Evolutionary conservation across 1,140 invertebrate species (phyloP).

Genomic region (Dufourea novaeangliae): DNA sequence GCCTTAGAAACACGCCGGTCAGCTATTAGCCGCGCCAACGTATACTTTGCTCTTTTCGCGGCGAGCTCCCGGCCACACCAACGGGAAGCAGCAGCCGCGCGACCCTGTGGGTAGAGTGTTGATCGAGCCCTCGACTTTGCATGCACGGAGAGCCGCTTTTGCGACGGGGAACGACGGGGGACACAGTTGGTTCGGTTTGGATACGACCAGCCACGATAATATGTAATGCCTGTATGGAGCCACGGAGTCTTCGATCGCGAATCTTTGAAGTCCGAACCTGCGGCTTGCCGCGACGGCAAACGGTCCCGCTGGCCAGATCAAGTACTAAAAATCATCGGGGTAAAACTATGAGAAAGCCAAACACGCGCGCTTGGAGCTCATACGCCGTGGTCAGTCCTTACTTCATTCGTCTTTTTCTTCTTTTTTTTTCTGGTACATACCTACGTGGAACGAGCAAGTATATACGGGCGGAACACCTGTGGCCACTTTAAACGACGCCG

Average conservation of each 20-base stretch:
- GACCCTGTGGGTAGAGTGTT: constrained; percentile 64
- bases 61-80: constrained; percentile 38
- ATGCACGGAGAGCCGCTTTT: constrained; percentile 64
- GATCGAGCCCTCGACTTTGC: constrained; percentile 73
- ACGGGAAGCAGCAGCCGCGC: constrained; percentile 46
- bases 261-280: constrained; percentile 71
- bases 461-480: constrained; percentile 62
- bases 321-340: constrained; percentile 63
- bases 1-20: background rate
- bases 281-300: constrained; percentile 52
- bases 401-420: background rate
- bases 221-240: constrained; percentile 73
- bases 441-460: constrained; percentile 24
- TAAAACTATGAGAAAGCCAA: constrained; percentile 75
- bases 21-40: constrained; percentile 59
- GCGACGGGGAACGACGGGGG: constrained; percentile 52
- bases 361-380: constrained; percentile 43
- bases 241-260: constrained; percentile 59
- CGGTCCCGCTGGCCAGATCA: constrained; percentile 37
- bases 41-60: constrained; percentile 60
- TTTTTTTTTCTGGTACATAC: constrained; percentile 12
- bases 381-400: constrained; percentile 16
- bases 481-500: constrained; percentile 61
- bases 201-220: constrained; percentile 68
- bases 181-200: constrained; percentile 54